phyloP scores from a whole-genome alignment of 2,888 invertebrate species.

The Empis stercorea region DNA sequence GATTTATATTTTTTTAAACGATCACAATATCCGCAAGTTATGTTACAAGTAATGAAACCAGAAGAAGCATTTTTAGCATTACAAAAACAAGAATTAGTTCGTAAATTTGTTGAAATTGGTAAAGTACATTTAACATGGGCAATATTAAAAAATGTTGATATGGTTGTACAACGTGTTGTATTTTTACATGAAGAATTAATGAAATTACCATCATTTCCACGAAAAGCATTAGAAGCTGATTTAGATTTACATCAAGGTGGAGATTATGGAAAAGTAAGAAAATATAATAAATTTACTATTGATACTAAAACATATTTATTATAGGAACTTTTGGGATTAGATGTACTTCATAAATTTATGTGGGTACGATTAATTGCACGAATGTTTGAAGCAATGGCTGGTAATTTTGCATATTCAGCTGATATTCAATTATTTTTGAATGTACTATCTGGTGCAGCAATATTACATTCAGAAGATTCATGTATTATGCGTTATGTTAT shows the following conservation, averaged over 20 bases:
- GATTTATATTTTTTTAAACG: constrained; percentile 93
- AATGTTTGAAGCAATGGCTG: constrained; percentile 97
- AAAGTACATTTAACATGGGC: constrained; percentile 89
- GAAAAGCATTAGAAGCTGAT: constrained; percentile 95
- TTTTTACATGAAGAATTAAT: constrained; percentile 97
- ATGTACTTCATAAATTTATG: constrained; percentile 96
- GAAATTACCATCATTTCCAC: constrained; percentile 95
- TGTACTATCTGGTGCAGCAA: constrained; percentile 91
- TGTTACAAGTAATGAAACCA: constrained; percentile 83
- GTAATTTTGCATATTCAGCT: constrained; percentile 90
- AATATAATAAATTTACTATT: too few relatives aligned
- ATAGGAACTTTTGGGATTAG: constrained; percentile 76
- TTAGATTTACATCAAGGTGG: constrained; percentile 84
- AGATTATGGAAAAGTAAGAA: constrained; percentile 64
- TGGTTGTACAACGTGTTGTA: constrained; percentile 94
- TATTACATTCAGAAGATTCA: constrained; percentile 93
- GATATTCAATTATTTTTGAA: constrained; percentile 96
- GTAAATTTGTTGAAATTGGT: constrained; percentile 95
- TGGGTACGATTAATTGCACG: constrained; percentile 94
- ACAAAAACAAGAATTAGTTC: constrained; percentile 77
- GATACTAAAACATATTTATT: neutral
- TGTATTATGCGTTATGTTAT: constrained; percentile 90
- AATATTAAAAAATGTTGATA: constrained; percentile 80
- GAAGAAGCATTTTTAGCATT: constrained; percentile 82
- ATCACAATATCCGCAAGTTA: constrained; percentile 94